Evolutionary conservation across 30 jellyfish, hydroid and myxozoan genomes (phyloP).

Genomic region (Aurelia coerulea): DNA sequence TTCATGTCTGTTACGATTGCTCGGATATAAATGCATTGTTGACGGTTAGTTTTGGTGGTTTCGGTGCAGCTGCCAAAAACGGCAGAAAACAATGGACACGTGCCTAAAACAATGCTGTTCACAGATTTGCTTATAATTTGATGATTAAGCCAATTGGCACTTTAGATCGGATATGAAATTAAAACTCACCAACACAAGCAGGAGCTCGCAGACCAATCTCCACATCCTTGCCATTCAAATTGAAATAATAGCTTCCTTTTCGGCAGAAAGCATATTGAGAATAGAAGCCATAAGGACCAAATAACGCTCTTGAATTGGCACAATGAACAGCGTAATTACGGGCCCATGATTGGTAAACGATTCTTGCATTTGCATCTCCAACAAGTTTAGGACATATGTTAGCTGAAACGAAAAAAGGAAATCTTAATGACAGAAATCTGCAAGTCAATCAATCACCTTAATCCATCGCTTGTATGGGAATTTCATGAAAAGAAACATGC

Average conservation of each 20-base stretch:
- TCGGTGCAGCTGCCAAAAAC: too few relatives aligned
- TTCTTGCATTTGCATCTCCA: slow-evolving; percentile 38
- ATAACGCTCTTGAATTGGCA: slow-evolving; percentile 21
- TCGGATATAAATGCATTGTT: too few relatives aligned
- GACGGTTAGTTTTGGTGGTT: too few relatives aligned
- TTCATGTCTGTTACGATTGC: too few relatives aligned
- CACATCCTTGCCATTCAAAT: slow-evolving; percentile 4
- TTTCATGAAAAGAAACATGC: too few relatives aligned
- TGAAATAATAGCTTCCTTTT: slow-evolving; percentile 29
- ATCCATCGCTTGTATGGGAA: too few relatives aligned
- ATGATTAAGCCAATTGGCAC: too few relatives aligned
- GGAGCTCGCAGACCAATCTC: slow-evolving; percentile 73
- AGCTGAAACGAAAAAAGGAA: slow-evolving; percentile 21
- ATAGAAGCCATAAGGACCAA: slow-evolving; percentile 57
- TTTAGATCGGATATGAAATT: not conserved
- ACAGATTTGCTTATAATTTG: too few relatives aligned
- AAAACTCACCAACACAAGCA: slow-evolving; percentile 82
- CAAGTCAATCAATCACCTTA: too few relatives aligned
- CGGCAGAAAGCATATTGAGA: slow-evolving; percentile 46
- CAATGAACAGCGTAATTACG: slow-evolving; percentile 30
- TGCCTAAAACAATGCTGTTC: too few relatives aligned
- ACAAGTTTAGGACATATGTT: slow-evolving; percentile 17
- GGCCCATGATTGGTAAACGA: not conserved
- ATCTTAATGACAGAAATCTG: too few relatives aligned
- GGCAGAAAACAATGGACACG: too few relatives aligned